Evolutionary conservation across 2,888 invertebrate species (phyloP), one percentile per base, ranked within the genome.

Genomic region (Arrhopalites spinosus): DNA sequence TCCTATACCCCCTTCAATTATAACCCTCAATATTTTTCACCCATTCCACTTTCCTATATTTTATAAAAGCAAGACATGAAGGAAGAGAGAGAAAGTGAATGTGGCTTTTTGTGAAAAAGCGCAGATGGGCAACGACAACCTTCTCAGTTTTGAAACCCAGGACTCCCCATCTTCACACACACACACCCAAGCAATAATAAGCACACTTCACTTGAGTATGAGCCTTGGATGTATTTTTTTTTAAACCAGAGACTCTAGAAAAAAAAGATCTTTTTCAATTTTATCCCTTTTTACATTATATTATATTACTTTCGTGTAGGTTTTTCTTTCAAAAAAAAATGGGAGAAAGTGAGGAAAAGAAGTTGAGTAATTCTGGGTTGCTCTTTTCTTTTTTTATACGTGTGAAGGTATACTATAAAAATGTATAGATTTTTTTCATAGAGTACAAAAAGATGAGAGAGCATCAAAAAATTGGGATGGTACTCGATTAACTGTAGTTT

Each of bases 91-190:
- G 36, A 36, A 36, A 7, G n/a, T 56, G 25, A 25, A 59, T 27
- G 25, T 27, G 59, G 59, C 59, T 59, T 59, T 59, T 59, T 59
- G 25, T 59, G 27, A 59, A 59, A 59, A 59, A 59, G 25, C 0
- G 13, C 25, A 59, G 59, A 59, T 59, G 59, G 27, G 59, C 59
- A 59, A 59, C 59, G 20, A 59, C 13, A 36, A 36, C 36, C 5
- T 3, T 11, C 11, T 36, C 36, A 36, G 11, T 27, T n/a, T 59
- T 13, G 27, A n/a, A 15, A 36, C 36, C 20, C 20, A 59, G 27
- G 59, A n/a, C n/a, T n/a, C n/a, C n/a, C 59, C 59, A 59, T 59
- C 25, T 59, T 27, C 23, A 25, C 23, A 59, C 20, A n/a, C 23
- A 13, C 17, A 56, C 7, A 17, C 1, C 3, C 59, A 59, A 7